Conservation (phyloP, 2,888 invertebrate genomes). For the Leptura quadrifasciata region DNA sequence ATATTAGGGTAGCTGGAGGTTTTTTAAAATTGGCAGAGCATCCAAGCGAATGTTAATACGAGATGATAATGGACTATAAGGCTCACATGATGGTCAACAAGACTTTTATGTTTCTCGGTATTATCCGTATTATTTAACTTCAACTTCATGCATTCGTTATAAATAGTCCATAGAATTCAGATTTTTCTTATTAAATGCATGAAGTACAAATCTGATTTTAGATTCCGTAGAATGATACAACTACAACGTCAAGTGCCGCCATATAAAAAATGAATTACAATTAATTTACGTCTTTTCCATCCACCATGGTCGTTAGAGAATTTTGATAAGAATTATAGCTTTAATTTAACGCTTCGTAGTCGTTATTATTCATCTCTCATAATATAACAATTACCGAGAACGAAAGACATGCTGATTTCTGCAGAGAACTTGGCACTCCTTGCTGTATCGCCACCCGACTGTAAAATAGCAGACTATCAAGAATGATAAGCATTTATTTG, state of each 20-base stretch:
- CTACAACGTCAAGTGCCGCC: neutral
- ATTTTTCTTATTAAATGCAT: too few species aligned
- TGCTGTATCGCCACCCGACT: neutral
- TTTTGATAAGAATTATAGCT: slow-evolving; percentile 18
- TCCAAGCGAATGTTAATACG: too few species aligned
- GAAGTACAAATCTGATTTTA: neutral
- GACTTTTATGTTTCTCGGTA: too few species aligned
- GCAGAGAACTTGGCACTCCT: neutral
- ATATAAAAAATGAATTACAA: neutral
- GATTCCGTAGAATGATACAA: neutral
- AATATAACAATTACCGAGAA: slow-evolving; percentile 8
- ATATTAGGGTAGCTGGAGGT: too few species aligned
- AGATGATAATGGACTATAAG: too few species aligned
- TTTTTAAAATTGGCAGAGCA: too few species aligned
- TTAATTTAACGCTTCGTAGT: slow-evolving; percentile 15
- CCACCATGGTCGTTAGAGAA: slow-evolving; percentile 8
- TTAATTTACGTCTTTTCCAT: neutral
- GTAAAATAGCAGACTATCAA: slow-evolving; percentile 1
- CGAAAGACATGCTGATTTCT: neutral
- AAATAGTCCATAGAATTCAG: too few species aligned
- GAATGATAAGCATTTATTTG: slow-evolving; percentile 1
- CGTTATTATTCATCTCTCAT: slow-evolving; percentile 19
- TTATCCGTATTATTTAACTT: too few species aligned
- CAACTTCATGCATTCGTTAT: too few species aligned
- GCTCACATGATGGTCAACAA: too few species aligned